These are phyloP conservation scores for Agapornis canus DNA, from an alignment of 2,797 vertebrate species.

Conservation along the genomic window DNA sequence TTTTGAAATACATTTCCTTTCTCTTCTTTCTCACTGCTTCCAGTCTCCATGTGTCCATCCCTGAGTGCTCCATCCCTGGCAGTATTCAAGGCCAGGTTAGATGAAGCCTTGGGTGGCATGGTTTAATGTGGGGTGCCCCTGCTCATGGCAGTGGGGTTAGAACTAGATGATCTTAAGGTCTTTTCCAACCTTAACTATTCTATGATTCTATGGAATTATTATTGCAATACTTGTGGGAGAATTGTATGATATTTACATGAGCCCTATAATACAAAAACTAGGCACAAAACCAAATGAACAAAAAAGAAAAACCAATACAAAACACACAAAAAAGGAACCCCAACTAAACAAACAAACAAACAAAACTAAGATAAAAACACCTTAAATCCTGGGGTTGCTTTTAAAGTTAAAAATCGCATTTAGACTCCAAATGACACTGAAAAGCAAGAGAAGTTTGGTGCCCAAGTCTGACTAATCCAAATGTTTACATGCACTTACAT, in stretches of 20 bases:
- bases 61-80: too few relatives aligned
- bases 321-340: too few relatives aligned
- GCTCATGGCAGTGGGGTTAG: too few relatives aligned
- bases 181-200: too few relatives aligned
- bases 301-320: too few relatives aligned
- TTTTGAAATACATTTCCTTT: not conserved
- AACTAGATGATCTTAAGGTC: too few relatives aligned
- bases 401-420: not conserved
- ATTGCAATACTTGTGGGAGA: not conserved
- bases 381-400: not conserved
- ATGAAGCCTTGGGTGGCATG: too few relatives aligned
- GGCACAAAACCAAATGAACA: not conserved
- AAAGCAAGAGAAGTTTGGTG: not conserved
- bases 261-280: not conserved
- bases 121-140: too few relatives aligned
- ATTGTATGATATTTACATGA: not conserved
- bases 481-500: not conserved
- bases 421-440: not conserved
- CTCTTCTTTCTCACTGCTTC: not conserved
- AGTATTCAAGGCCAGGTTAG: too few relatives aligned
- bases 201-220: not conserved
- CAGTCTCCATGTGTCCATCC: fast-evolving
- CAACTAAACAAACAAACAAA: fast-evolving
- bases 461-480: not conserved
- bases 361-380: fast-evolving